Evolutionary conservation across 2,888 invertebrate genomes (phyloP), one percentile per base, ranked within the genome.

Genomic region (Lagria hirta): DNA sequence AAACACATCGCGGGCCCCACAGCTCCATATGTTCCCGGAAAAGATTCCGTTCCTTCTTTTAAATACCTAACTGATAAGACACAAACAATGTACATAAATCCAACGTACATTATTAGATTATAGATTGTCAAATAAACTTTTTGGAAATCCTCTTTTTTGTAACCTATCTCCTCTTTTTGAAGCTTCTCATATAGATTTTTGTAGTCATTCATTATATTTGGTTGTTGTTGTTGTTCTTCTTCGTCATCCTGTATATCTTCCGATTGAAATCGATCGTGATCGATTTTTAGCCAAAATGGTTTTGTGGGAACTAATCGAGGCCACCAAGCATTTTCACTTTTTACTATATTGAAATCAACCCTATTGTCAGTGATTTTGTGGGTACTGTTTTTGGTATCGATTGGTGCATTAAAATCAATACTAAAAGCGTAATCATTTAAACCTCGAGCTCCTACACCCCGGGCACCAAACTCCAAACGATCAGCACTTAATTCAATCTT

Each of bases 231-330:
- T n/a, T n/a, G n/a, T 73, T 78, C 57, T 79, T 85, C 82, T 41
- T 83, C 81, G 7, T 77, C 77, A 7, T 27, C 37, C n/a, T 40
- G 23, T 35, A 48, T 38, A 53, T 89, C 89, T 60, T 88, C 88
- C 2, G 84, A 82, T 60, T 84, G 83, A 87, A 94, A 93, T 40
- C 87, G 80, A 69, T 95, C 93, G 74, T 94, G 94, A 74, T 95
- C 94, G 54, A 94, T 83, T 80, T 92, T 93, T 3, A 96, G 72
- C 95, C 94, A 95, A 0, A 85, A 84, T 0, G 91, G 89, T 69
- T 94, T 95, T 58, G 86, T 83, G 1, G 86, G 84, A 1, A 84
- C 88, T 10, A 95, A 72, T 30, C 94, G 75, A 0, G 91, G 88
- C 95, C 95, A 95, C 83, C 86, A 90, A 1, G 78, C 78, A 1